Conservation (phyloP, 2,888 invertebrate genomes). For the Ectemnius lituratus region DNA sequence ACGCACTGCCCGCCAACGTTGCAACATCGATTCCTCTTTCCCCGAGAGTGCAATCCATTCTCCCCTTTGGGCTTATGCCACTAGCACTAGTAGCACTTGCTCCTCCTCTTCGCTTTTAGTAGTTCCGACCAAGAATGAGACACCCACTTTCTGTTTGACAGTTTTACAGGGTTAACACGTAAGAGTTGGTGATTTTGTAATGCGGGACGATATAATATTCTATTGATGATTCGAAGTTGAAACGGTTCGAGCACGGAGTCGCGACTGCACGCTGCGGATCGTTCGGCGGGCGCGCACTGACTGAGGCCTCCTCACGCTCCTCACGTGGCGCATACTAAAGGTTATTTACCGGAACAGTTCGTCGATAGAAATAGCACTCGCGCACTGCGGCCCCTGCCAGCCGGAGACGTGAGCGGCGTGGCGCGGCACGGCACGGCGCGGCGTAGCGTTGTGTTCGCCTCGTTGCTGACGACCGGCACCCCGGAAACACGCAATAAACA, state of each 20-base stretch:
- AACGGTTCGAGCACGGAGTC: conserved; percentile 2
- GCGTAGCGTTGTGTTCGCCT: background rate
- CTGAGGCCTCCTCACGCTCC: conserved; percentile 7
- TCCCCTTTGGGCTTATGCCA: no score
- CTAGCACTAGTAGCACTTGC: no score
- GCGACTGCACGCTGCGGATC: conserved; percentile 9
- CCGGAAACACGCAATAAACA: conserved; percentile 2
- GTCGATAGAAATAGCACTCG: conserved; percentile 36
- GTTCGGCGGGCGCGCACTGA: conserved; percentile 16
- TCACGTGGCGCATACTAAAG: conserved; percentile 48
- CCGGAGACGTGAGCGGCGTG: conserved; percentile 6
- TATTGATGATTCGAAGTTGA: background rate
- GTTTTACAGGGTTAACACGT: no score
- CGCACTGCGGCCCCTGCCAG: conserved; percentile 27
- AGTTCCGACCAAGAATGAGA: no score
- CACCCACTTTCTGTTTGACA: no score
- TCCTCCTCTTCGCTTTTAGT: no score
- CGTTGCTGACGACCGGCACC: background rate
- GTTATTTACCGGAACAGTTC: conserved; percentile 29
- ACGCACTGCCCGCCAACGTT: background rate
- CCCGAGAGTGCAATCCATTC: no score
- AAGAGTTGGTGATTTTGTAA: no score
- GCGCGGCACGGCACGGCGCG: background rate
- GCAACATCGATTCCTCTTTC: no score
- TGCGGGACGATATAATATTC: no score